Evolutionary conservation across 2,888 invertebrate genomes (phyloP), one percentile per base, ranked within the genome.

Genomic region (Conops quadrifasciatus): DNA sequence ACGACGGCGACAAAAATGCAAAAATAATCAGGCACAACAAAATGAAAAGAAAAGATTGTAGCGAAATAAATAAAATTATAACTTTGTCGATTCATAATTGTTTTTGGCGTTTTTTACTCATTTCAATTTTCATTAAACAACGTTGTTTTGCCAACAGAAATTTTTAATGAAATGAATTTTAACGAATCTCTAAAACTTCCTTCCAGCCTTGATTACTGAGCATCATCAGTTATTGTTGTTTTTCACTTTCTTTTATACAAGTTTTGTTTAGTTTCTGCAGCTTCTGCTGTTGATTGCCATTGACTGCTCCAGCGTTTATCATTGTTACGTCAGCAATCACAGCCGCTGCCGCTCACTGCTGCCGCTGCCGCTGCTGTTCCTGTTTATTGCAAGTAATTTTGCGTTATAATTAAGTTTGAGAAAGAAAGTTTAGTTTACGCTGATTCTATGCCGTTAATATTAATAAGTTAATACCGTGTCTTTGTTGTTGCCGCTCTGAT

Each of bases 391-490:
- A 68, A 68, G 51, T 60, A 68, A 68, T 68, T 68, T 51, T 62
- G 49, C 62, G 49, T 60, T 68, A 68, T 68, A 68, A 68, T 68
- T 68, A 47, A 68, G 62, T 68, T 68, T 51, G 51, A 51, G n/a
- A n/a, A 62, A 51, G 49, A 68, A 62, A 68, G 51, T 68, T 68
- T 68, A 62, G 60, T 68, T 51, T 45, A 5, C 47, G 49, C 11
- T 49, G 49, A 49, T 49, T 49, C 3, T 49, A 49, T 16, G 47
- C 60, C 30, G 45, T 21, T n/a, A 62, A 36, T 36, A n/a, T 49
- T 69, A 62, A 69, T 60, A 69, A 69, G 49, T 62, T 80, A 75
- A 70, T 75, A 70, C 65, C 60, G 67, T 71, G 64, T 73, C 28
- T 47, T 56, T 28, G 53, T 69, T 30, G n/a, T 47, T 21, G 60